Percentiles rank a stretch among this genome's conserved stretches.
Conservation (phyloP, 2,797 vertebrate species). For the Phalloptychus januarius region DNA sequence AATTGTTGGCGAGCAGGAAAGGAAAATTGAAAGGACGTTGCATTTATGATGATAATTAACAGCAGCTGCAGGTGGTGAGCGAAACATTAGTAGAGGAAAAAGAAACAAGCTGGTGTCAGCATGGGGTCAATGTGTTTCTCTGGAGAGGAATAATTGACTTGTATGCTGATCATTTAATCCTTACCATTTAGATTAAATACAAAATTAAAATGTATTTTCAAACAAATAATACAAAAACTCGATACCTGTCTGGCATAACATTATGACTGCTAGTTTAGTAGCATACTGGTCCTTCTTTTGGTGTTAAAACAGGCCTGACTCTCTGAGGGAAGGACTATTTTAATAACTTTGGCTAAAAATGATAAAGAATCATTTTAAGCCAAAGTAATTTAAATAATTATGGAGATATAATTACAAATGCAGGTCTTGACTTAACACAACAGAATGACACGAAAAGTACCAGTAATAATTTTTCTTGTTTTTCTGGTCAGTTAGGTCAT, state of each 20-base stretch:
- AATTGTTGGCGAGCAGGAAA: slow-evolving; percentile 22
- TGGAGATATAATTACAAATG: too few species aligned
- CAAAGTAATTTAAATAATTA: too few species aligned
- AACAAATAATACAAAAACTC: background rate
- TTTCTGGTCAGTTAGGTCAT: background rate
- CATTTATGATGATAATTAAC: background rate
- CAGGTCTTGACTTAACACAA: too few species aligned
- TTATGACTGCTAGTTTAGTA: background rate
- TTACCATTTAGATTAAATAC: background rate
- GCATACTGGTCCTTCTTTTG: background rate
- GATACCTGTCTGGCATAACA: background rate
- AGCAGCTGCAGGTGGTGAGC: background rate
- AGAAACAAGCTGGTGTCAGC: background rate
- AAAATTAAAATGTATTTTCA: background rate
- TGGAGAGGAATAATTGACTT: background rate
- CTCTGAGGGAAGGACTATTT: background rate
- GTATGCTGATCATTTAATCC: background rate
- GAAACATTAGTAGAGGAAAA: background rate
- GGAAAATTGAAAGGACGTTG: slow-evolving; percentile 14
- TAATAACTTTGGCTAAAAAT: too few species aligned
- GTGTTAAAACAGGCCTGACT: background rate
- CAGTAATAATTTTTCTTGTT: background rate
- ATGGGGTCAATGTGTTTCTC: background rate
- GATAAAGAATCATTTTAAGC: too few species aligned
- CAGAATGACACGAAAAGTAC: too few species aligned